Evolutionary conservation across 2,888 invertebrate species (phyloP).

Genomic region (Rhodophaea formosa): DNA sequence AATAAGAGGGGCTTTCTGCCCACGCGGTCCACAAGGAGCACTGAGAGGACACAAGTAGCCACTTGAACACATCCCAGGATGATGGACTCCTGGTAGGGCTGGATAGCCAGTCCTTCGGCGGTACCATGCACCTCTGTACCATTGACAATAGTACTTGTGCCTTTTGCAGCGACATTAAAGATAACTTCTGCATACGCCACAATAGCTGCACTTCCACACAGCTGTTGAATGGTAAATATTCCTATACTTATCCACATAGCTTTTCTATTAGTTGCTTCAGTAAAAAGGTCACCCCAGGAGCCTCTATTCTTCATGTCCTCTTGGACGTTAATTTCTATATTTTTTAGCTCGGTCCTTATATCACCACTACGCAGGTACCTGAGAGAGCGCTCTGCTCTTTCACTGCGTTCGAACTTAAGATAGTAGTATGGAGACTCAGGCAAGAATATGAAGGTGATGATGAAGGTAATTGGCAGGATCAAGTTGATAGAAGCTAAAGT

Average conservation of each 20-base stretch:
- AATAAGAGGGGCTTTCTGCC: conserved; percentile 84
- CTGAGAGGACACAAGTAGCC: conserved; percentile 78
- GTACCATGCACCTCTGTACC: conserved; percentile 45
- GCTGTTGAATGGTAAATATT: conserved; percentile 82
- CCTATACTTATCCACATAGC: conserved; percentile 83
- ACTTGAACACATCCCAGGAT: conserved; percentile 81
- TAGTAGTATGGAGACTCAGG: conserved; percentile 86
- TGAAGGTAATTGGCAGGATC: conserved; percentile 78
- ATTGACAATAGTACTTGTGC: conserved; percentile 37
- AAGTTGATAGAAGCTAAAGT: conserved; percentile 79
- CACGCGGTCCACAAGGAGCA: conserved; percentile 82
- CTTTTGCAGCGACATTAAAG: conserved; percentile 66
- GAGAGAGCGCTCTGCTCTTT: conserved; percentile 81
- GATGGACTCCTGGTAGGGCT: conserved; percentile 79
- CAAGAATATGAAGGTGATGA: conserved; percentile 80
- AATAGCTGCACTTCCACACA: conserved; percentile 84
- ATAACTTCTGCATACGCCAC: conserved; percentile 83
- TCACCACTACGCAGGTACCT: conserved; percentile 81
- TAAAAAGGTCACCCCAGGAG: conserved; percentile 76
- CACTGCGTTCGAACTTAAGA: conserved; percentile 73
- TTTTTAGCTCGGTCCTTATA: conserved; percentile 77
- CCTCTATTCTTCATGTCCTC: conserved; percentile 78
- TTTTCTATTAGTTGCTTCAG: conserved; percentile 79
- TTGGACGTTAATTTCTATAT: conserved; percentile 76
- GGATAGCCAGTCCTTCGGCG: conserved; percentile 43